Evolutionary conservation across 2,888 invertebrate species (phyloP), one percentile per base, ranked within the genome.

Genomic region (Aethes cnicana): DNA sequence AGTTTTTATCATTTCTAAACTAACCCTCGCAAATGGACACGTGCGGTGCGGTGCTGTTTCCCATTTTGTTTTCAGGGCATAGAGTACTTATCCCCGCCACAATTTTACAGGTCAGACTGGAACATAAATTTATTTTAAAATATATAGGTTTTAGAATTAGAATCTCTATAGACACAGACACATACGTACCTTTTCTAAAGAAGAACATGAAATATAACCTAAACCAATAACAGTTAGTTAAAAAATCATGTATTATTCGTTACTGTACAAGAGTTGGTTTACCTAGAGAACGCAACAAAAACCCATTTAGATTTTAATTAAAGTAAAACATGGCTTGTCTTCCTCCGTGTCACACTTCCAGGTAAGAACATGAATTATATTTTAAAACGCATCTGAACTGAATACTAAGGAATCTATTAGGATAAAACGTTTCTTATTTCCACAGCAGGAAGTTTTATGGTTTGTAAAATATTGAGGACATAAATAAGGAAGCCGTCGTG

Each of bases 401-500:
- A 66, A 67, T 69, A 59, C 63, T 59, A 68, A 74, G 70, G 75
- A 75, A 84, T 79, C 76, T 84, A 82, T 84, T 83, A 84, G 79
- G 82, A 78, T 84, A 83, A 85, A 86, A 80, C 80, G 75, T 81
- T 82, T 73, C 74, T 79, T 81, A 80, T 83, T 85, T 84, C 79
- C 77, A 77, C 77, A 76, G 71, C 77, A 70, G 70, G 72, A 83
- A 85, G 82, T 86, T 86, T 87, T 86, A 86, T 84, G 86, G 83
- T 82, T 86, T 86, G 85, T 87, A 82, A 87, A 86, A 87, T 87
- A 86, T 87, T 84, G 84, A 76, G 81, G 78, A 73, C 78, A 86
- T 87, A 87, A 87, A 87, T 87, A 87, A 87, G 71, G 73, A 68
- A 66, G 74, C 78, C 83, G 85, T 85, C 87, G 71, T 81, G 84